Evolutionary conservation across 1,140 invertebrate genomes (phyloP), one percentile per base, ranked within the genome.

Genomic region (Zelostemma sp.): DNA sequence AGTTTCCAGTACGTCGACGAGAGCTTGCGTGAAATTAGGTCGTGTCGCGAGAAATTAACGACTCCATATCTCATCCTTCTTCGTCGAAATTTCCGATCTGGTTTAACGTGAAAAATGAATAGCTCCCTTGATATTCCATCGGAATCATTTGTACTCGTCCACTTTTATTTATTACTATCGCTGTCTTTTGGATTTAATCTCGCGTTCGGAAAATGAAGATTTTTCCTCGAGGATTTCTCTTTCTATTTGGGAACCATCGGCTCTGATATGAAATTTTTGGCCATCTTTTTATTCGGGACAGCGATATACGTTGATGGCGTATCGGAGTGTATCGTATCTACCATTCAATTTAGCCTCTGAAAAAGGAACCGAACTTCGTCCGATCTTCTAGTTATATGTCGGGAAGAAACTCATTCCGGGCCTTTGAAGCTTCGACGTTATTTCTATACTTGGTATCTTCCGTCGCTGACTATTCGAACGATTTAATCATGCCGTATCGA

Each of bases 11-110:
- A 14, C 25, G 25, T 28, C 25, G 25, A 28, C 17, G 40, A 43
- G 40, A 43, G 40, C 40, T 43, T 16, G 40, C 40, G 40, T 43
- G 40, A 43, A 43, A 43, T 43, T 43, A 43, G 40, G 40, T 43
- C 40, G 40, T 16, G 40, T 43, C 40, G 11, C 40, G 11, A 16
- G 14, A 16, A 43, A 43, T 43, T 43, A 43, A 43, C 40, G 17
- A 12, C 40, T 17, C 16, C 11, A 43, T 43, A 43, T 43, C 40
- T 43, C 40, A 43, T 43, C 17, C 5, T 43, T 43, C 40, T 43
- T 43, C 17, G 40, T 43, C 40, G 14, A 43, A 43, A 17, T 15
- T 43, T 16, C 17, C 40, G 11, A 43, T 17, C 16, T 43, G 3
- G 5, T 43, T 17, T 16, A 16, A 4, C 17, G 17, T 18, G 40